phyloP scores from a whole-genome alignment of 2,797 vertebrate genomes.

The Sorex maritimensis region DNA sequence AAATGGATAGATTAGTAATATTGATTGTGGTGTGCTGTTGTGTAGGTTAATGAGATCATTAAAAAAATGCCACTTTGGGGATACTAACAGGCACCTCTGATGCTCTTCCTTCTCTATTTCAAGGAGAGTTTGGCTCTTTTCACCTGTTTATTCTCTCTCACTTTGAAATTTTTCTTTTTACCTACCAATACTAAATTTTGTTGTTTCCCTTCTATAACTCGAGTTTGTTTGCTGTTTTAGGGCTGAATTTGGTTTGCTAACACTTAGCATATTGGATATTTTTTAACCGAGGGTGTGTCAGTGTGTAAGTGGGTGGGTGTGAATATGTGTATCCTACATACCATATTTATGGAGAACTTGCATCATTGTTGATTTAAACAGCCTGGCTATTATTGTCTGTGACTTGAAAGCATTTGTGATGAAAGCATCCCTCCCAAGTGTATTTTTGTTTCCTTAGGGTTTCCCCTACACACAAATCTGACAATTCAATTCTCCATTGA shows the following conservation, averaged over 20 bases:
- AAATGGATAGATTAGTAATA: not conserved
- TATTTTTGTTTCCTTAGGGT: not conserved
- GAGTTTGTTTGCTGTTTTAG: not conserved
- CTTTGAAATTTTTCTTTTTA: not conserved
- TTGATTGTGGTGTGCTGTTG: not conserved
- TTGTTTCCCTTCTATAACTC: constrained; percentile 32
- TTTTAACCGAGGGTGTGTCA: not conserved
- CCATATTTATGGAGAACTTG: not conserved
- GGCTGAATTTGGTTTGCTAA: constrained; percentile 35
- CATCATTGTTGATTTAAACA: constrained; percentile 52
- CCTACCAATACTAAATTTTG: not conserved
- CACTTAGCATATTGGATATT: not conserved
- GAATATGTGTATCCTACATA: not conserved
- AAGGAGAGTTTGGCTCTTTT: not conserved
- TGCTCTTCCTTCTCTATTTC: not conserved
- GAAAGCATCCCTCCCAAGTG: not conserved
- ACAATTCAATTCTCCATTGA: constrained; percentile 44
- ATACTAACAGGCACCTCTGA: not conserved
- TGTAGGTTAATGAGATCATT: not conserved
- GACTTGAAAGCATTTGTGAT: constrained; percentile 3
- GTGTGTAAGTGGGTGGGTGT: not conserved
- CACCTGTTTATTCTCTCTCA: constrained; percentile 15
- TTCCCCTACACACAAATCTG: constrained; percentile 37
- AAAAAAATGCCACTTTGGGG: not conserved
- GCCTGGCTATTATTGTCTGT: not conserved